Base-by-base conservation (phyloP, 2,113 vertebrate species). In the Dermatemys mawii region DNA sequence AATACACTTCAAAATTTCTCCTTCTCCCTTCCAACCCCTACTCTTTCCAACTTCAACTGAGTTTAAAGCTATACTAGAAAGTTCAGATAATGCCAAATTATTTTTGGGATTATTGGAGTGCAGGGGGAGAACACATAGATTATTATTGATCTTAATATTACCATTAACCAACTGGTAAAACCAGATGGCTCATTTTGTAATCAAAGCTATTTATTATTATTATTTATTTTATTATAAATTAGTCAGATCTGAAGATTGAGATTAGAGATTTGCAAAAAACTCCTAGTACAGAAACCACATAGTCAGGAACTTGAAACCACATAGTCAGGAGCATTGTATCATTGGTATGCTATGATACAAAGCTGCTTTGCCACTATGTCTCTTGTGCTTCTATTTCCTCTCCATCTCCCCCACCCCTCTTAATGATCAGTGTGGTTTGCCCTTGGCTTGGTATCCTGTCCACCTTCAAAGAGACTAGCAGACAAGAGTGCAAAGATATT, bases 401-500 rank as follows among this genome's bases (percentile, higher is more conserved):
- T 60, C 54, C 8, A 6, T 21, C 8, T 22, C 21, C 8, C 19
- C 51, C 48, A 11, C 8, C 21, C 21, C 21, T 6, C 19, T 11
- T 0, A 2, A 51, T 93, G 95, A 94, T 11, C 3, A 92, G 51
- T 6, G 1, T 2, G 76, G 70, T 87, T 95, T 95, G 35, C 84
- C 87, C 78, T 63, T 73, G 95, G 50, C 51, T 96, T 95, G 55
- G 90, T 13, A 75, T 83, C 26, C 27, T 93, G 84, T 90, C 57
- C 41, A 32, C 51, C 2, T 1, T 92, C 93, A 93, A 94, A 85
- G 57, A 60, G 19, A 73, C 21, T 73, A 38, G n/a, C 21, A 70
- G n/a, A 41, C 38, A 96, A 94, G 92, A 96, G 93, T 60, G 79
- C 85, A 21, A 88, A 79, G 55, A 51, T 81, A 6, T 91, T 95